Evolutionary conservation across 2,888 invertebrate species (phyloP), one percentile per base, ranked within the genome.

Genomic region (Leucophenga maculata): DNA sequence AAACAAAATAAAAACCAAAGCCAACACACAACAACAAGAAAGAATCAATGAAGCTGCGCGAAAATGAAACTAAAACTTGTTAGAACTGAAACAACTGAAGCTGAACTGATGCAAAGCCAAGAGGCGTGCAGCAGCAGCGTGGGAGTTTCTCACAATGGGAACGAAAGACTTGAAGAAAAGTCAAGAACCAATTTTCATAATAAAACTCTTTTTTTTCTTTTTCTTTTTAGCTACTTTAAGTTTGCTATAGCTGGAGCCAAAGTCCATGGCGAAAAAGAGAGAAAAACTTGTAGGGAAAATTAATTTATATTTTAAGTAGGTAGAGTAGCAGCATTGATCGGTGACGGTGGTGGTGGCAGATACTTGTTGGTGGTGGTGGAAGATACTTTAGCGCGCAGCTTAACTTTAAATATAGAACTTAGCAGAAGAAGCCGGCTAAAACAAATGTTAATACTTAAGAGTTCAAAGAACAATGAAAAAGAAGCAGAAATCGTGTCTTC

Each of bases 111-210:
- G 39, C 59, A 11, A 62, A 18, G 16, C 32, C 1, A 8, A 50
- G 6, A n/a, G 32, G 8, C 22, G 32, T 26, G 6, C 22, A 55
- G 55, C 22, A 55, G 55, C 13, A 55, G 55, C 80, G 80, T 80
- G 80, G 80, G 80, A 80, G 81, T 80, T 79, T 80, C 80, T 72
- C 80, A 80, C 74, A 77, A 70, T 67, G 69, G 62, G 67, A 73
- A 20, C 62, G 67, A 73, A 20, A 44, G 73, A 46, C 69, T 73
- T 54, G 1, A 52, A 66, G 74, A 22, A 73, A 75, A 72, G 67
- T 75, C 67, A 57, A 62, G 72, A 70, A 57, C 62, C 66, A 69
- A 74, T 74, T 74, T 72, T 80, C 78, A 75, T 81, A 81, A 80
- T 80, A 81, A 78, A 80, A 77, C 77, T 14, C 26, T 65, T 65